Conservation (phyloP, 2,888 invertebrate genomes). For the Hirtodrosophila cameraria region DNA sequence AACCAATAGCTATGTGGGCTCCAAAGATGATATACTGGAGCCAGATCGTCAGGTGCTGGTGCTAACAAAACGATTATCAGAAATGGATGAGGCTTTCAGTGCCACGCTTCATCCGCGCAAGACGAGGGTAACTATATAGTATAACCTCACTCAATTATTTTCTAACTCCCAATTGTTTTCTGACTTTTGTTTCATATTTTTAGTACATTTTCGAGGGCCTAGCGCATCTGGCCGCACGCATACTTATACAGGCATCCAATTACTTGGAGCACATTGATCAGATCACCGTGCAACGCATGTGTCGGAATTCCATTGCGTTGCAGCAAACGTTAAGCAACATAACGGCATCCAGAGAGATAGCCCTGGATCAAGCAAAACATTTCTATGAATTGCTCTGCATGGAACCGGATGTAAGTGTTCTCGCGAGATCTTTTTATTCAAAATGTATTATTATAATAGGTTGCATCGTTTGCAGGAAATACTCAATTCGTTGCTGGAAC, state of each 20-base stretch:
- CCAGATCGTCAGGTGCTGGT: slow-evolving; percentile 91
- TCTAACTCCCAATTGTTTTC: too few relatives aligned
- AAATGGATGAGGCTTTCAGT: slow-evolving; percentile 91
- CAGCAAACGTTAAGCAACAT: slow-evolving; percentile 94
- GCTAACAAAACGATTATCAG: slow-evolving; percentile 90
- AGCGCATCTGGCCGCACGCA: slow-evolving; percentile 91
- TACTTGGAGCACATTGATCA: slow-evolving; percentile 92
- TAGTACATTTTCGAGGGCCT: slow-evolving; percentile 96
- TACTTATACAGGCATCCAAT: slow-evolving; percentile 92
- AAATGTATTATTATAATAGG: neutral
- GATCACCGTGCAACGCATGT: slow-evolving; percentile 92
- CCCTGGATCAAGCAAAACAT: slow-evolving; percentile 94
- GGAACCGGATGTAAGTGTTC: slow-evolving; percentile 90
- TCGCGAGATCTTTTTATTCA: accelerated
- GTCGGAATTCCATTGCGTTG: slow-evolving; percentile 92
- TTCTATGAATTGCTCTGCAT: slow-evolving; percentile 94
- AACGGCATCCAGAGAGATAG: slow-evolving; percentile 91
- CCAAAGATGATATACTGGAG: slow-evolving; percentile 90
- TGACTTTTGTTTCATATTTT: neutral
- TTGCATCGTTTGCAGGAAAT: slow-evolving; percentile 88
- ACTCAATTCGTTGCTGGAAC: slow-evolving; percentile 91
- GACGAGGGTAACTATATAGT: slow-evolving; percentile 86
- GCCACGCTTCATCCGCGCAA: slow-evolving; percentile 91
- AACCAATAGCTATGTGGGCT: slow-evolving; percentile 81
- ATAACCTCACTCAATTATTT: neutral